Percentiles rank a stretch among this genome's conserved stretches.
phyloP scores from a whole-genome alignment of 2,113 vertebrate species.

The Apaloderma vittatum region DNA sequence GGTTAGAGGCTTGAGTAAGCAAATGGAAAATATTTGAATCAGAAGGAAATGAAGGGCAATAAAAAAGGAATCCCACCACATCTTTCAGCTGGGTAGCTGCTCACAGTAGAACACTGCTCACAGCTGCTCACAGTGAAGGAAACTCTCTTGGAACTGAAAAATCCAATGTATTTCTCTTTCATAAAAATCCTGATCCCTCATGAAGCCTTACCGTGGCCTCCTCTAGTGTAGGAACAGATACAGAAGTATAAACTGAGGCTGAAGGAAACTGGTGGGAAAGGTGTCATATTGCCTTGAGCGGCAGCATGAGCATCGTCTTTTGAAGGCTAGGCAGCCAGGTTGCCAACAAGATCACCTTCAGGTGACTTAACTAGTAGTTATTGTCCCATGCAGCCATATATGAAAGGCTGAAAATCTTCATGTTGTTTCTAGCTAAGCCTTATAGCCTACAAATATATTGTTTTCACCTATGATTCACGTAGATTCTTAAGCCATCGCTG shows the following conservation, averaged over 20 bases:
- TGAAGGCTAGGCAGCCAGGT: not conserved
- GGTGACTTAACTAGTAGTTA: not conserved
- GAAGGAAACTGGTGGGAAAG: not conserved
- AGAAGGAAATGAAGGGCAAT: slow-evolving; percentile 22
- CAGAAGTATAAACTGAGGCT: fast-evolving
- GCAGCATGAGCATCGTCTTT: not conserved
- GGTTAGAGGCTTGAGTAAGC: not conserved
- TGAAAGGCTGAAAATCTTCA: not conserved
- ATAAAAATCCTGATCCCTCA: not conserved
- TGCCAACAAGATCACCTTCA: not conserved
- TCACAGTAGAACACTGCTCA: not conserved
- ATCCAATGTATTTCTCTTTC: not conserved
- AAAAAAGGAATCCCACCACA: not conserved
- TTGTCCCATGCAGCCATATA: not conserved
- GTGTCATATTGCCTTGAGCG: not conserved
- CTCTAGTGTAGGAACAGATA: not conserved
- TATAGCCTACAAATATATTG: not conserved
- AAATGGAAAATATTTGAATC: slow-evolving; percentile 40
- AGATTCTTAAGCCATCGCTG: not conserved
- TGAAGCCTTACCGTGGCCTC: not conserved
- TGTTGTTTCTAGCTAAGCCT: not conserved
- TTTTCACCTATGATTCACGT: not conserved
- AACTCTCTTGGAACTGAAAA: not conserved
- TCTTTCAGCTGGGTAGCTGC: not conserved
- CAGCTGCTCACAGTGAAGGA: no score